Base-by-base conservation (phyloP, 1,140 invertebrate genomes). In the Triops longicaudatus region DNA sequence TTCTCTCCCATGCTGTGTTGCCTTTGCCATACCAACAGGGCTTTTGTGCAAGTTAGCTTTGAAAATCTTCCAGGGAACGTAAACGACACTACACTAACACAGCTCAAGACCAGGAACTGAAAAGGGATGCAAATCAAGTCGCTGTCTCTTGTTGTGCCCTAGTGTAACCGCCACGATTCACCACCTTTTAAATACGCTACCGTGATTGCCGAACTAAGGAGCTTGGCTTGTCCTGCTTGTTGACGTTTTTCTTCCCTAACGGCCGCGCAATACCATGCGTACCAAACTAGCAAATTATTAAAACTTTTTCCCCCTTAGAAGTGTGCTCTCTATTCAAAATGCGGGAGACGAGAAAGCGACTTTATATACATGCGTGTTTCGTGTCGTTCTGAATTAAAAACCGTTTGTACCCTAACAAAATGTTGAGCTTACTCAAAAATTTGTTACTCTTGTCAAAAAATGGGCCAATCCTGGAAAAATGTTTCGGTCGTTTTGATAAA, bases 141-240 rank as follows among this genome's bases (percentile, higher is more conserved):
- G 17, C 50, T 14, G 50, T 9, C 22, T 63, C 50, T 63, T 63
- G 50, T 63, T 63, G 22, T 63, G 50, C 50, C 50, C 50, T 63
- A 63, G 50, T 14, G 50, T 63, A 63, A 63, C 50, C 50, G 50
- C 50, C 50, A 63, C 50, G 50, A 63, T 63, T 63, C 50, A 63
- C 50, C 50, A 63, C 50, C 50, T 63, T 63, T 63, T 63, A 63
- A 63, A 63, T 63, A 63, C 22, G 50, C 50, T 63, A 63, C 50
- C 50, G 50, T 63, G 50, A 63, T 63, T 63, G 50, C n/a, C 50
- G 22, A 63, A 14, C 50, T 63, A n/a, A 63, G 22, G 22, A 63
- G 17, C 7, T 63, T 11, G 43, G 43, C 43, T 17, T 17, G 1
- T 11, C 11, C 22, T 63, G 17, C n/a, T 63, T 63, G 12, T 50